Evolutionary conservation across 2,113 vertebrate genomes (phyloP), one percentile per base, ranked within the genome.

Genomic region (Perca fluviatilis): DNA sequence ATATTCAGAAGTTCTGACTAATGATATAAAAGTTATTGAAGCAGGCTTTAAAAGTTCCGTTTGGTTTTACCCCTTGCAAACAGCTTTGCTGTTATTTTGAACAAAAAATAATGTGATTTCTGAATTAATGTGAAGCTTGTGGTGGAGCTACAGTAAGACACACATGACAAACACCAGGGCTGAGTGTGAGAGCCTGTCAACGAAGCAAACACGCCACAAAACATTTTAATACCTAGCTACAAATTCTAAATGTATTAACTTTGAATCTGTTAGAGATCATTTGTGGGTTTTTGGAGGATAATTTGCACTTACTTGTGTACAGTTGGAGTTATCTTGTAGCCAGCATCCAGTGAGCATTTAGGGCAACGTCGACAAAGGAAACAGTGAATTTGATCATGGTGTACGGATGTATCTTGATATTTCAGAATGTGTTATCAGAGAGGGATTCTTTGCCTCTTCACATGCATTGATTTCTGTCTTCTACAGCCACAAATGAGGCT

Each of bases 111-210:
- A 21, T 66, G 40, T 0, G 14, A 36, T 25, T 61, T 75, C n/a
- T 50, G 40, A 57, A 30, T 46, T 3, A 1, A 19, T 27, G 11
- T 68, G 36, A 74, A 23, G 56, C 8, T 69, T 30, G 36, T 49
- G 63, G 23, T n/a, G 47, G 23, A 53, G 56, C 62, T 78, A 36
- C 33, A 30, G 49, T 23, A 21, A 4, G 50, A 54, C 57, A 46
- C 23, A 12, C 8, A 11, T 40, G 19, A 18, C 27, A 65, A 49
- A 21, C 70, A 19, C 36, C 15, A 9, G 15, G 18, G n/a, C 8
- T 3, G 25, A 75, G 56, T 4, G 36, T 58, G 30, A 78, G 49
- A 63, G 65, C 43, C 36, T 46, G 72, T 66, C 66, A 67, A 61
- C 7, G 10, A 27, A 58, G n/a, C 25, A 50, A 62, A 69, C 43